phyloP scores from a whole-genome alignment of 1,140 invertebrate genomes.

The Drosophila baimaii region DNA sequence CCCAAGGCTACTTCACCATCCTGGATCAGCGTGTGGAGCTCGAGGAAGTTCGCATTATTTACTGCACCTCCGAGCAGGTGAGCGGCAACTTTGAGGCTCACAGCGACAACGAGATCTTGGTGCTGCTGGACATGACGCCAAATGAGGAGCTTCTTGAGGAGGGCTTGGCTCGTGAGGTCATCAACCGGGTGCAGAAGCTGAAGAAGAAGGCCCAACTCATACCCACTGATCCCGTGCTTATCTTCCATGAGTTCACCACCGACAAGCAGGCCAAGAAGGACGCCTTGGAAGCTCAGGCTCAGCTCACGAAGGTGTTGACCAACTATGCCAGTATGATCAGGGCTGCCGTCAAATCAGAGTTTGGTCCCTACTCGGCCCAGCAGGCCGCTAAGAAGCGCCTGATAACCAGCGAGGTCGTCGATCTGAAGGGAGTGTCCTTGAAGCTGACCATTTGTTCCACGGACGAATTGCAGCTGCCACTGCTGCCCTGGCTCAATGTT shows the following conservation, averaged over 20 bases:
- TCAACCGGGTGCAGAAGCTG: conserved; percentile 98
- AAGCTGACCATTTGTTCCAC: conserved; percentile 86
- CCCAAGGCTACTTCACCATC: conserved; percentile 89
- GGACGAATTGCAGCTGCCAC: conserved; percentile 85
- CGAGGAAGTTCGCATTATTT: conserved; percentile 94
- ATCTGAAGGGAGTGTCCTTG: conserved; percentile 88
- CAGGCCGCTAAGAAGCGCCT: conserved; percentile 84
- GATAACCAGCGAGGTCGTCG: conserved; percentile 91
- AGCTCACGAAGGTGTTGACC: conserved; percentile 89
- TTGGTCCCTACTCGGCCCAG: conserved; percentile 85
- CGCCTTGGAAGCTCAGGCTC: conserved; percentile 74
- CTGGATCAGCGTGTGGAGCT: conserved; percentile 91
- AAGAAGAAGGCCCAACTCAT: conserved; percentile 98
- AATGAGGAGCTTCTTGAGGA: conserved; percentile 96
- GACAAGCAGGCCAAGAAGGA: conserved; percentile 63
- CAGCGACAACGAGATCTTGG: conserved; percentile 93
- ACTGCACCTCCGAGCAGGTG: conserved; percentile 87
- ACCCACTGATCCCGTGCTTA: conserved; percentile 94
- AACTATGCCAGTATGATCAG: conserved; percentile 91
- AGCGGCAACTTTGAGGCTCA: conserved; percentile 93
- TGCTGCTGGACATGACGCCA: conserved; percentile 91
- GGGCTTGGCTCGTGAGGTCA: conserved; percentile 96
- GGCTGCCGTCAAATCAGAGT: conserved; percentile 91
- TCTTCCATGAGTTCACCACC: conserved; percentile 89
- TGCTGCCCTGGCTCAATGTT: conserved; percentile 88